Percentiles rank a stretch among this genome's conserved stretches.
These are phyloP conservation scores for Sinella curviseta DNA, from an alignment of 1,140 invertebrate genomes.

Conservation along the genomic window DNA sequence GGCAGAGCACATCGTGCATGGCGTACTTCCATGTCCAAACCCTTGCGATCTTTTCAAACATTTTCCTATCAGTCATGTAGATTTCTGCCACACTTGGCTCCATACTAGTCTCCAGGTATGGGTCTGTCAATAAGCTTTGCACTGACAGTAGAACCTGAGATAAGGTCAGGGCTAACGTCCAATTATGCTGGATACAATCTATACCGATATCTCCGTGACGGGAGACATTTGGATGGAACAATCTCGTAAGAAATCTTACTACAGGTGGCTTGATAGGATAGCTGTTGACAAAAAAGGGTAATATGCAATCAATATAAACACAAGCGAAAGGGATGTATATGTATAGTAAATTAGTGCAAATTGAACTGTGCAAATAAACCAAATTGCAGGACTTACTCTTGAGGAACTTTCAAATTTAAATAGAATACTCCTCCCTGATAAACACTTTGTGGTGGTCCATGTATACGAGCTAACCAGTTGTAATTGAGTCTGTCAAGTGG, in stretches of 20 bases:
- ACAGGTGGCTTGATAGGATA: slow-evolving; percentile 90
- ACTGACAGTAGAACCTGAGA: slow-evolving; percentile 86
- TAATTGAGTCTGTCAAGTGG: slow-evolving; percentile 78
- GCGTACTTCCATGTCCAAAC: slow-evolving; percentile 91
- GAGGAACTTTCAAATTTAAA: slow-evolving; percentile 82
- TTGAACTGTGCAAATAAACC: too few species aligned
- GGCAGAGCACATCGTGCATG: slow-evolving; percentile 78
- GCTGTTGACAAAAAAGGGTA: slow-evolving; percentile 58
- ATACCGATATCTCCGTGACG: slow-evolving; percentile 94
- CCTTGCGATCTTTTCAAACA: slow-evolving; percentile 79
- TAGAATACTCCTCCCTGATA: slow-evolving; percentile 95
- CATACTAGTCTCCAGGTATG: slow-evolving; percentile 72
- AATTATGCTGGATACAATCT: slow-evolving; percentile 93
- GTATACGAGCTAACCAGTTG: slow-evolving; percentile 90
- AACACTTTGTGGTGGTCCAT: slow-evolving; percentile 82
- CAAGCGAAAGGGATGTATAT: slow-evolving; percentile 18
- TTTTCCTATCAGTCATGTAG: slow-evolving; percentile 71
- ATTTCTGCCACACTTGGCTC: slow-evolving; percentile 80
- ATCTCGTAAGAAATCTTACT: slow-evolving; percentile 84
- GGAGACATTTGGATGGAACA: slow-evolving; percentile 92
- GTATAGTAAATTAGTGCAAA: neutral
- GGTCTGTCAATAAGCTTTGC: slow-evolving; percentile 89
- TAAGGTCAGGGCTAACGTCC: slow-evolving; percentile 89
- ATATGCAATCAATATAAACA: slow-evolving; percentile 29
- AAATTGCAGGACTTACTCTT: slow-evolving; percentile 62